Conservation (phyloP, 1,140 invertebrate species). For the Pogonognathellus flavescens region DNA sequence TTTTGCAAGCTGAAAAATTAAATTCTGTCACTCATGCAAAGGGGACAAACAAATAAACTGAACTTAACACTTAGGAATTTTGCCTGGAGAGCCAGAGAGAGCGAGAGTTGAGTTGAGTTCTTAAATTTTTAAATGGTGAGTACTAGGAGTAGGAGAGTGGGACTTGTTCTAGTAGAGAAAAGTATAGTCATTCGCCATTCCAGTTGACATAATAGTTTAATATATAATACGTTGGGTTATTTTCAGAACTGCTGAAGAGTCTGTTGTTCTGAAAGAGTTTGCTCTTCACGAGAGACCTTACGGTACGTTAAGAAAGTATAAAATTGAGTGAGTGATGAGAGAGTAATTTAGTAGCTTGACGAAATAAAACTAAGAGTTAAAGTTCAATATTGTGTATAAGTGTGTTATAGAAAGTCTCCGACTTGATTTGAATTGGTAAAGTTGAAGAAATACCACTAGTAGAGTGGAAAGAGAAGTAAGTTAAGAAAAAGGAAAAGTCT, state of each 20-base stretch:
- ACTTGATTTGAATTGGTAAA: slow-evolving; percentile 47
- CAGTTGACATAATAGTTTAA: no score
- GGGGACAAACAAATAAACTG: slow-evolving; percentile 43
- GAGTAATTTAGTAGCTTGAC: slow-evolving; percentile 25
- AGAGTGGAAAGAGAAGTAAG: no score
- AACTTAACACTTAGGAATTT: slow-evolving; percentile 40
- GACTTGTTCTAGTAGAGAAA: background rate
- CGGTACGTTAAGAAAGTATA: slow-evolving; percentile 25
- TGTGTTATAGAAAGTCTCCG: background rate
- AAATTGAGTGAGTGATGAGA: slow-evolving; percentile 44
- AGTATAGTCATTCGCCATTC: background rate
- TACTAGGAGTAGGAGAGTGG: background rate
- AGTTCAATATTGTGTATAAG: background rate
- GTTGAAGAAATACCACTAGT: slow-evolving; percentile 15
- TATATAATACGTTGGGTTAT: no score
- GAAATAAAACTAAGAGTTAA: slow-evolving; percentile 4
- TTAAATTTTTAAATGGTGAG: slow-evolving; percentile 44
- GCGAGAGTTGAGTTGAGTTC: slow-evolving; percentile 2
- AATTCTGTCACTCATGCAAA: slow-evolving; percentile 30
- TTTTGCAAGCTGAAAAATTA: slow-evolving; percentile 36
- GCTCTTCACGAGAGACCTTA: background rate
- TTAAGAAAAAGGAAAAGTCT: slow-evolving; percentile 21
- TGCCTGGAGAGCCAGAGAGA: background rate
- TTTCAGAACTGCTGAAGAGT: no score
- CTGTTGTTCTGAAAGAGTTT: no score